These are phyloP conservation scores for Zygogramma bicolorata DNA, from an alignment of 2,888 invertebrate genomes.

Conservation along the genomic window DNA sequence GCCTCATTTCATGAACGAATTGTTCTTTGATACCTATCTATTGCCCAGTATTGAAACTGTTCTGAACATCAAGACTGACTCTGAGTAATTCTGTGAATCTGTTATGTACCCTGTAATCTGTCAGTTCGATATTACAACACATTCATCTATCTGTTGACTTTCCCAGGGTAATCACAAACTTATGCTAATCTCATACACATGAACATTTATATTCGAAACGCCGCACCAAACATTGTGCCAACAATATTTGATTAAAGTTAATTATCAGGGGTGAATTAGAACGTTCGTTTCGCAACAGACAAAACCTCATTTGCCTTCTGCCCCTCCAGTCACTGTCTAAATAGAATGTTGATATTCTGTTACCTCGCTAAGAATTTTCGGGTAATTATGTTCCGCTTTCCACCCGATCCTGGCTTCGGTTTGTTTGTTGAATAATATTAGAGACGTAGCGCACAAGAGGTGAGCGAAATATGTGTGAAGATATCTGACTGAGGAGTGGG, in stretches of 20 bases:
- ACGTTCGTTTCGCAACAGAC: neutral
- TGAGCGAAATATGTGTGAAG: neutral
- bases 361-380: neutral
- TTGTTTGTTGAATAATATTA: neutral
- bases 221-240: neutral
- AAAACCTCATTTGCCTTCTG: conserved; percentile 1
- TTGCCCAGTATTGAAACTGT: no score
- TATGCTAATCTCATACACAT: neutral
- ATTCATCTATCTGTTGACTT: neutral
- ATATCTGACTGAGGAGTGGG: neutral
- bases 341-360: neutral
- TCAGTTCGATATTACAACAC: neutral
- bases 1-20: no score
- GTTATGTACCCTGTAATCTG: no score
- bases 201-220: neutral
- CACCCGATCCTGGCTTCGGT: neutral
- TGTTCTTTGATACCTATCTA: no score
- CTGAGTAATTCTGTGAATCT: no score
- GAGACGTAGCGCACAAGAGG: neutral
- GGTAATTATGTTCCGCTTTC: neutral
- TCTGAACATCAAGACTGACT: no score
- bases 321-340: neutral
- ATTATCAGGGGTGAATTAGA: neutral
- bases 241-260: neutral
- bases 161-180: neutral